A percentile compares a stretch with the other conserved stretches of the same genome.
Evolutionary conservation across 2,797 vertebrate genomes (phyloP).

Genomic region (Syngnathus acus): DNA sequence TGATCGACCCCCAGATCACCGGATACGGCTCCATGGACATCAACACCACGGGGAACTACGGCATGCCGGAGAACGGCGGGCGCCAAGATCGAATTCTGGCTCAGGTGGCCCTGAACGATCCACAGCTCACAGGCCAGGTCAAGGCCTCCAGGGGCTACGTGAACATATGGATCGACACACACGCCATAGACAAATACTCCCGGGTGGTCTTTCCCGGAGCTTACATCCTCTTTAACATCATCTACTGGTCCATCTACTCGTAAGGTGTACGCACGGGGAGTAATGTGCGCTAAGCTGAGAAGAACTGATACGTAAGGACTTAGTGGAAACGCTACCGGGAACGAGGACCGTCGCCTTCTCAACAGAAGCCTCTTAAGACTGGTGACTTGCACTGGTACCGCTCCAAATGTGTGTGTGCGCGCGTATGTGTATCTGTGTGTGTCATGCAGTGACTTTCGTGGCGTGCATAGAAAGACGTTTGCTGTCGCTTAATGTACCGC

Average conservation of each 20-base stretch:
- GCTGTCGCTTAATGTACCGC: conserved; percentile 4
- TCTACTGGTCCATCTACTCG: conserved; percentile 96
- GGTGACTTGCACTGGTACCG: conserved; percentile 23
- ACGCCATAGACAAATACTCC: conserved; percentile 95
- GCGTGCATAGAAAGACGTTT: conserved; percentile 8
- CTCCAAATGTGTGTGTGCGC: neutral
- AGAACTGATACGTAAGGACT: conserved; percentile 8
- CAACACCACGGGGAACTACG: conserved; percentile 82
- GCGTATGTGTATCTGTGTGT: neutral
- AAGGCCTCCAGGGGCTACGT: conserved; percentile 75
- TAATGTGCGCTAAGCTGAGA: conserved; percentile 6
- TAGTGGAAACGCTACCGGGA: conserved; percentile 14
- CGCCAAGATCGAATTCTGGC: conserved; percentile 83
- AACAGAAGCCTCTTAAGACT: conserved; percentile 54
- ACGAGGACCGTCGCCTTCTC: conserved; percentile 58
- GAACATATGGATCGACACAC: conserved; percentile 88
- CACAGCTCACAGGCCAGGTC: conserved; percentile 73
- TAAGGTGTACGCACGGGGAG: conserved; percentile 47
- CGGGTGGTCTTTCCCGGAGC: conserved; percentile 89
- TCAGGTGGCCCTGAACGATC: conserved; percentile 79
- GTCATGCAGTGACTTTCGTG: conserved; percentile 24
- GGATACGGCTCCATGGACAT: conserved; percentile 82
- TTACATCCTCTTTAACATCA: conserved; percentile 94
- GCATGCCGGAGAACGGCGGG: conserved; percentile 78
- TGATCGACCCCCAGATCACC: conserved; percentile 78